phyloP scores from a whole-genome alignment of 1,140 invertebrate species.

The Drosophila nigrodunni region DNA sequence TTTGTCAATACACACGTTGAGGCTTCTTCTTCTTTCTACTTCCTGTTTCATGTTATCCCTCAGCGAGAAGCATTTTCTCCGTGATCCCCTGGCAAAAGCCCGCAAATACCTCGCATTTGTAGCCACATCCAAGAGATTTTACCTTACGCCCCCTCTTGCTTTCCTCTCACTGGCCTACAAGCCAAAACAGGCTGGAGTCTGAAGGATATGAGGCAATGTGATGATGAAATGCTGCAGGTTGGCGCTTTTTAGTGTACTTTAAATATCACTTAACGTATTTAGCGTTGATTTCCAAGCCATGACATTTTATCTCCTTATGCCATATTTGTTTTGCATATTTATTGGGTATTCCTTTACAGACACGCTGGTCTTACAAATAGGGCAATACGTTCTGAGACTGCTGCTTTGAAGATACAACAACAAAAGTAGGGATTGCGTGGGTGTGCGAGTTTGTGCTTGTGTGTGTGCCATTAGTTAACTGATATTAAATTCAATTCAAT shows the following conservation, averaged over 20 bases:
- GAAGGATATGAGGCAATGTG: constrained; percentile 26
- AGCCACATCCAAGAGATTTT: constrained; percentile 31
- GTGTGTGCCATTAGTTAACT: constrained; percentile 67
- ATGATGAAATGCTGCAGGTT: constrained; percentile 25
- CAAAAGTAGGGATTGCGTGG: not conserved
- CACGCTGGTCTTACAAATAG: constrained; percentile 24
- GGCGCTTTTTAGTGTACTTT: constrained; percentile 75
- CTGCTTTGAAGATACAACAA: constrained; percentile 1
- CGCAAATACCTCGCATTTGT: constrained; percentile 42
- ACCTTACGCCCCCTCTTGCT: not conserved
- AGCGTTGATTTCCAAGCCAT: constrained; percentile 66
- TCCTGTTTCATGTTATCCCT: constrained; percentile 43
- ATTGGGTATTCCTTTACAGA: constrained; percentile 29
- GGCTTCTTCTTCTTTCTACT: constrained; percentile 10
- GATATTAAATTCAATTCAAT: constrained; percentile 82
- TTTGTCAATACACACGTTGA: constrained; percentile 58
- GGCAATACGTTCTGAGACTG: constrained; percentile 2
- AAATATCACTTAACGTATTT: constrained; percentile 80
- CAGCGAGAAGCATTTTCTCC: constrained; percentile 29
- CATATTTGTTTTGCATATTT: constrained; percentile 76
- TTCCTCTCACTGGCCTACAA: too few species aligned
- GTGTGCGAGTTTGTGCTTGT: not conserved
- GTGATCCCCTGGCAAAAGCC: constrained; percentile 34
- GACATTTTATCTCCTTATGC: constrained; percentile 69
- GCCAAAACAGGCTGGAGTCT: not conserved